phyloP scores from a whole-genome alignment of 2,888 invertebrate species.

The Drosophila affinis region DNA sequence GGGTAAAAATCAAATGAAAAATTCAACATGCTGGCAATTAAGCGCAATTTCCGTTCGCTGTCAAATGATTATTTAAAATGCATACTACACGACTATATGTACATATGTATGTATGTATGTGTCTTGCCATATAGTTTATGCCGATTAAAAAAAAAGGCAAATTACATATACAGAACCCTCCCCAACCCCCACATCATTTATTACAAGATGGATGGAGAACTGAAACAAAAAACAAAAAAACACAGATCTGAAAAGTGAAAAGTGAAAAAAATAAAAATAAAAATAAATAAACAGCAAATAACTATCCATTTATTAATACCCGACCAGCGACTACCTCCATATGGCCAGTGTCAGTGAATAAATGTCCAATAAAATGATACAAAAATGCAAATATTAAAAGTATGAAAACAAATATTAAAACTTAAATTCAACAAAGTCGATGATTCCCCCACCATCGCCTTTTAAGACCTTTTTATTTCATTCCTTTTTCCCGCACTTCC shows the following conservation, averaged over 20 bases:
- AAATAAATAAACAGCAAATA: conserved; percentile 36
- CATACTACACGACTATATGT: conserved; percentile 15
- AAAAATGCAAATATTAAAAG: conserved; percentile 17
- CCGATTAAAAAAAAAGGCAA: conserved; percentile 28
- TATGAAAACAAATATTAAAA: conserved; percentile 27
- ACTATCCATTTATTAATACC: conserved; percentile 54
- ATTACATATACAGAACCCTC: conserved; percentile 15
- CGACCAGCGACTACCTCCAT: conserved; percentile 55
- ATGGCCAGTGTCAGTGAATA: conserved; percentile 64
- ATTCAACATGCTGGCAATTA: conserved; percentile 53
- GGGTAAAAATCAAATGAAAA: conserved; percentile 36
- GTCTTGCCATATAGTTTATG: conserved; percentile 24
- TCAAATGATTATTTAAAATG: conserved; percentile 46
- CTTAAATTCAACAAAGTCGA: conserved; percentile 33
- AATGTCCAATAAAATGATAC: conserved; percentile 44
- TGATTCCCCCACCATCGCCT: too few relatives aligned
- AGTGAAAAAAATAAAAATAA: conserved; percentile 1
- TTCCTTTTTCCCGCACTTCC: background rate
- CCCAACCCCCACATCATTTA: background rate
- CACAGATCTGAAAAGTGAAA: conserved; percentile 13
- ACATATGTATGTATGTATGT: background rate
- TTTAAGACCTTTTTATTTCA: background rate
- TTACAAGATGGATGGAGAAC: conserved; percentile 39
- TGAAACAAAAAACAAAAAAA: conserved; percentile 15
- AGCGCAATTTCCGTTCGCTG: conserved; percentile 61